Conservation (phyloP, 2,888 invertebrate genomes). For the Colostygia pectinataria region DNA sequence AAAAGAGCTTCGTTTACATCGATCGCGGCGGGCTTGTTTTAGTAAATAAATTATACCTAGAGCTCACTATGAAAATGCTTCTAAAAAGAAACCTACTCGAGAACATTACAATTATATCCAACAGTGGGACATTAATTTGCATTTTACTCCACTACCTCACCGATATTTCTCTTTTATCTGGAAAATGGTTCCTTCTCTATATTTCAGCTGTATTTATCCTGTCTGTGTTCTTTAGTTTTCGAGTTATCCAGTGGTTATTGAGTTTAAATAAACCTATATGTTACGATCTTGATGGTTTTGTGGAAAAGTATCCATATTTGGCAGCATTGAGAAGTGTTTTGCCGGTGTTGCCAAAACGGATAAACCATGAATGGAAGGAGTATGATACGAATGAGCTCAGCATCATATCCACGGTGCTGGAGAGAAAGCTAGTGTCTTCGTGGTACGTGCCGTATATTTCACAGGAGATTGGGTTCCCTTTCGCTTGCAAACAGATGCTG, state of each 20-base stretch:
- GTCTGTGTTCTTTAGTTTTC: constrained; percentile 76
- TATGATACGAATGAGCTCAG: constrained; percentile 76
- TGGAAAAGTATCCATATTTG: constrained; percentile 55
- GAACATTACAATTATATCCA: constrained; percentile 56
- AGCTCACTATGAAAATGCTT: constrained; percentile 53
- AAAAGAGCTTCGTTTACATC: no score
- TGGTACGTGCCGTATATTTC: constrained; percentile 77
- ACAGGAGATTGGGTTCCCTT: constrained; percentile 76
- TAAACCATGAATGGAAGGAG: constrained; percentile 51
- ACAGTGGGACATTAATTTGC: constrained; percentile 56
- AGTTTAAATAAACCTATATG: constrained; percentile 77
- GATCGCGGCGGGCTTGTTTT: no score
- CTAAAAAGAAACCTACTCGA: constrained; percentile 67
- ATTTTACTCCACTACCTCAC: constrained; percentile 64
- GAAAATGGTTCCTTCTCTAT: constrained; percentile 73
- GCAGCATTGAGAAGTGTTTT: constrained; percentile 45
- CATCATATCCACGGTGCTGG: constrained; percentile 73
- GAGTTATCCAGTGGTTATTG: constrained; percentile 79
- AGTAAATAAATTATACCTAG: no score
- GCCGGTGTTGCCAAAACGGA: constrained; percentile 42
- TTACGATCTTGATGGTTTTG: constrained; percentile 61
- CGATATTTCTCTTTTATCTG: constrained; percentile 67
- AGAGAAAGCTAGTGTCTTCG: constrained; percentile 71
- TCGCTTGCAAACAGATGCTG: constrained; percentile 77
- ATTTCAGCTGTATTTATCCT: constrained; percentile 63